Base-by-base conservation (phyloP, 2,113 vertebrate species). In the Stegostoma tigrinum region DNA sequence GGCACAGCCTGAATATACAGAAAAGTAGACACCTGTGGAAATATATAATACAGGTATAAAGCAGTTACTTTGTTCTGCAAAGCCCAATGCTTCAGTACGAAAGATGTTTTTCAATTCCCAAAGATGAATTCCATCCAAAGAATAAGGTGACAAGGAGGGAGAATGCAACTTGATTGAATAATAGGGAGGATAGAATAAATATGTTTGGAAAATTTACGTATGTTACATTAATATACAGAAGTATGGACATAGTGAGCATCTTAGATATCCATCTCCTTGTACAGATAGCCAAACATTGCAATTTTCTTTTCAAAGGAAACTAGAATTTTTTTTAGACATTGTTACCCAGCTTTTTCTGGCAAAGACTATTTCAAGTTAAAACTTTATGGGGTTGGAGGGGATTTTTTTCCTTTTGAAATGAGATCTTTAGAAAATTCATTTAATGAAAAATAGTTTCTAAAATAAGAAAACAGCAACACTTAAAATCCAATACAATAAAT, bases 1-100 rank as follows among this genome's bases (percentile, higher is more conserved):
- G 0, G 96, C 96, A 96, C 96, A 96, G 95, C 96, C 96, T 97
- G 96, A 96, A 96, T 96, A 96, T 96, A 96, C 96, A 96, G 95
- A 96, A 96, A 96, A 93, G 95, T 96, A 95, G 38, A 95, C 96
- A 96, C 67, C 66, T 95, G 94, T 95, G 34, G 68, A 95, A 95
- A 72, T 72, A 95, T 95, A 95, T 70, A 95, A 68, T 95, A 95
- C 94, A 48, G 89, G 61, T 93, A 93, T 61, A 93, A 93, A 95
- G 67, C 42, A 42, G 42, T 34, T 95, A 94, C 93, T 93, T 93
- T 93, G 89, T 93, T 93, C 89, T 48, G 94, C 94, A 72, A 95
- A 95, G 94, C 68, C 94, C 42, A 52, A 27, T 95, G 42, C 42
- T 95, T 95, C 45, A 30, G 68, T 95, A 95, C 68, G 67, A 95